Conservation (phyloP, 1,140 invertebrate genomes). For the Danaus plexippus region DNA sequence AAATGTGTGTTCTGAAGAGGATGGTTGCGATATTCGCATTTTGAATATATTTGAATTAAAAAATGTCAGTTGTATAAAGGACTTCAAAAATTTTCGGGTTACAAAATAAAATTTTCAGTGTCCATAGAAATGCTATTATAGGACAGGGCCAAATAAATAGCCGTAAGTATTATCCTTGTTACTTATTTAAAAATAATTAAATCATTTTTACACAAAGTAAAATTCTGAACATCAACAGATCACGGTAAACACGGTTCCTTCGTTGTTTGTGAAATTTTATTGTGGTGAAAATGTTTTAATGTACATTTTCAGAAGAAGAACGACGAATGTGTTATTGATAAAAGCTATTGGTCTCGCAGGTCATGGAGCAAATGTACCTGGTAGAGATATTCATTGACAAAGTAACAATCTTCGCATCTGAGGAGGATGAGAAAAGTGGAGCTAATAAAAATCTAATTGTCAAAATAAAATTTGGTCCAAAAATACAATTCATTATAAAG, state of each 20-base stretch:
- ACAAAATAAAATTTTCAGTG: constrained; percentile 70
- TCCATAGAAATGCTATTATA: constrained; percentile 42
- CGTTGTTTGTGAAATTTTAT: not conserved
- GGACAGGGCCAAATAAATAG: constrained; percentile 23
- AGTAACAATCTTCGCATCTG: constrained; percentile 48
- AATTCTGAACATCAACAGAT: too few species aligned
- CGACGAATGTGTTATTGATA: constrained; percentile 37
- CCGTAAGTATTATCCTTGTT: constrained; percentile 33
- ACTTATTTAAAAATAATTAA: not conserved
- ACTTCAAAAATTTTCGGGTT: constrained; percentile 49
- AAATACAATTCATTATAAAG: constrained; percentile 60
- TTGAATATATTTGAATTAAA: constrained; percentile 27
- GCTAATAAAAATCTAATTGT: constrained; percentile 55
- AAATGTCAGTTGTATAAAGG: constrained; percentile 48
- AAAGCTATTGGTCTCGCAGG: constrained; percentile 57
- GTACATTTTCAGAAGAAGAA: constrained; percentile 17
- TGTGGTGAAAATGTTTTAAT: not conserved
- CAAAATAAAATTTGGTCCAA: constrained; percentile 62
- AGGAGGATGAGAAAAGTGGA: constrained; percentile 41
- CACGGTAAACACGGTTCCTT: too few species aligned
- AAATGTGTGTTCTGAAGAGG: constrained; percentile 5
- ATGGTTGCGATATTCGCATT: constrained; percentile 34
- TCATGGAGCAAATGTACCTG: constrained; percentile 70
- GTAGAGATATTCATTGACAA: constrained; percentile 66
- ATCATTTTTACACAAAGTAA: too few species aligned